Base-by-base conservation (phyloP, 2,888 invertebrate genomes). In the Atherix ibis region DNA sequence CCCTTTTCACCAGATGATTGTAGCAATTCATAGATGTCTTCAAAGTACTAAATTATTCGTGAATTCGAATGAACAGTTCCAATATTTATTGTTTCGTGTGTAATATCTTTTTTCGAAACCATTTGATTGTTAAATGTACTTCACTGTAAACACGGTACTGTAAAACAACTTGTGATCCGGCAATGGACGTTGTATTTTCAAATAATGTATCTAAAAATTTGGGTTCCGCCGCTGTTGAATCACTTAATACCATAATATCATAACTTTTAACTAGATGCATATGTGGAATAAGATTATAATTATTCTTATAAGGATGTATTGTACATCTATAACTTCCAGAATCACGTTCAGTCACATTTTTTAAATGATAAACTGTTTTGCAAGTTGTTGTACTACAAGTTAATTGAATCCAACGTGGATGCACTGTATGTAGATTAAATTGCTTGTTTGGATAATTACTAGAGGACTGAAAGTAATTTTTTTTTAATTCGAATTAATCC, bases 301-400 rank as follows among this genome's bases (percentile, higher is more conserved):
- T 48, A 34, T 44, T 42, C 3, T 47, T 40, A 34, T 52, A 49
- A 0, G 58, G 58, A 38, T 51, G 48, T 3, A 57, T 49, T 12
- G 49, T 52, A 43, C 59, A 59, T 39, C 55, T 56, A 35, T 61
- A 59, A 5, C 60, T 46, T 1, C 58, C 58, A 3, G 58, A 55
- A 43, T 58, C 51, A n/a, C 50, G 47, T 33, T 57, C 58, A 2
- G 59, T 58, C 1, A 58, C 45, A 44, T 59, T 59, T 14, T 43
- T n/a, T n/a, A n/a, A n/a, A n/a, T n/a, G n/a, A n/a, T n/a, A n/a
- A n/a, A n/a, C n/a, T n/a, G n/a, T n/a, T n/a, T n/a, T n/a, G n/a
- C n/a, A n/a, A n/a, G n/a, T n/a, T n/a, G n/a, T n/a, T n/a, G n/a
- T n/a, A n/a, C 52, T 48, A 29, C 59, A 60, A 58, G 19, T 5